phyloP scores from a whole-genome alignment of 1,140 invertebrate genomes.

The Halictus rubicundus region DNA sequence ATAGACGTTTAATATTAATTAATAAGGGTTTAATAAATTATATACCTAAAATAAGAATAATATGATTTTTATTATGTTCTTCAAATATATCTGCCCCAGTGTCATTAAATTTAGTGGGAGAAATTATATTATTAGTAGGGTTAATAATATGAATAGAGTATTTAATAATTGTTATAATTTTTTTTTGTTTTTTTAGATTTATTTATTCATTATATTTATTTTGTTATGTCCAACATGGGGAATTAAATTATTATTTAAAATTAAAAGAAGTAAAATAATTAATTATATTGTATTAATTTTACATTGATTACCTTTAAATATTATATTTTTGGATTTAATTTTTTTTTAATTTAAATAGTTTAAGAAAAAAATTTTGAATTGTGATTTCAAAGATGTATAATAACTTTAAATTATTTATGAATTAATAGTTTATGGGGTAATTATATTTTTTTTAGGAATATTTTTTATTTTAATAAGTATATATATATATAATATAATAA shows the following conservation, averaged over 20 bases:
- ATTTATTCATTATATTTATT: not conserved
- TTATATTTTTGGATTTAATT: not conserved
- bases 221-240: not conserved
- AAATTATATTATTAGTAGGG: not conserved
- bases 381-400: not conserved
- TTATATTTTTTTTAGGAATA: not conserved
- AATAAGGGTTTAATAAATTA: not conserved
- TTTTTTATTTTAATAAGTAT: not conserved
- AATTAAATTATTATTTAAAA: not conserved
- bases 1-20: not conserved
- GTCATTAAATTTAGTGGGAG: not conserved
- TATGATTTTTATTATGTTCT: not conserved
- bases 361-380: not conserved
- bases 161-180: not conserved
- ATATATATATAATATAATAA: not conserved
- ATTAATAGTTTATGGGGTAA: not conserved
- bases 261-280: not conserved
- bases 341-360: not conserved
- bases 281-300: not conserved
- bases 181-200: not conserved
- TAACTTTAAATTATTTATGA: not conserved
- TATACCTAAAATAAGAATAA: not conserved
- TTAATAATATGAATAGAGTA: not conserved
- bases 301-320: not conserved
- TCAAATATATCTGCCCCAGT: not conserved